phyloP scores from a whole-genome alignment of 2,888 invertebrate species.

The Macaria notata region DNA sequence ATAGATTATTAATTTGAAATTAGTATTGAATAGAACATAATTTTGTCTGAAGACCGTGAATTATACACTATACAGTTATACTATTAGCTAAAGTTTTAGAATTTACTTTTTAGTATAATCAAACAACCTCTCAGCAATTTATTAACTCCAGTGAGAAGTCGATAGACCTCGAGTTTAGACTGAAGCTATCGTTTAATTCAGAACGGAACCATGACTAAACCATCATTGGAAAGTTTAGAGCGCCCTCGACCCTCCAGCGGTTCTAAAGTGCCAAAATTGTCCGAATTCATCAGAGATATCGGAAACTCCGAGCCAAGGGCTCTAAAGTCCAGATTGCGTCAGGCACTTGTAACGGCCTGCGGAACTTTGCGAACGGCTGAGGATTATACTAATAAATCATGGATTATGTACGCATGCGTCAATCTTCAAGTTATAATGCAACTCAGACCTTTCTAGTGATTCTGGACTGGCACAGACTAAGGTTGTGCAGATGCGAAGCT shows the following conservation, averaged over 20 bases:
- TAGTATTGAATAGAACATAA: no score
- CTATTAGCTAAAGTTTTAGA: no score
- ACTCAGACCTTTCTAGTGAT: conserved; percentile 45
- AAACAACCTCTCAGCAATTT: no score
- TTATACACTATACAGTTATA: no score
- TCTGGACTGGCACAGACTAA: conserved; percentile 38
- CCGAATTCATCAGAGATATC: conserved; percentile 18
- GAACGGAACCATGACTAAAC: neutral
- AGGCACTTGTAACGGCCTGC: conserved; percentile 12
- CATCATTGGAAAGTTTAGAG: conserved; percentile 4
- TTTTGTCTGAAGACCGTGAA: no score
- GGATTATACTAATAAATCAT: conserved; percentile 44
- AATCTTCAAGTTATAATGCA: conserved; percentile 53
- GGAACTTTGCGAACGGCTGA: conserved; percentile 26
- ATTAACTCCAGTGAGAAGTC: no score
- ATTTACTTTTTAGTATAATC: no score
- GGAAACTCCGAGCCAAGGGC: conserved; percentile 10
- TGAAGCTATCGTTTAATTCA: no score
- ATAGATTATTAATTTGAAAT: no score
- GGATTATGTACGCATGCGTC: conserved; percentile 45
- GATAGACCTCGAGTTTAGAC: no score
- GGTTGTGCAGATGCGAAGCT: neutral
- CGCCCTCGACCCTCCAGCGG: conserved; percentile 5
- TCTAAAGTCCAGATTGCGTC: conserved; percentile 20
- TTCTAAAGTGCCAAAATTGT: conserved; percentile 14